Base-by-base conservation (phyloP, 2,888 invertebrate genomes). In the Dicyrtomina minuta region DNA sequence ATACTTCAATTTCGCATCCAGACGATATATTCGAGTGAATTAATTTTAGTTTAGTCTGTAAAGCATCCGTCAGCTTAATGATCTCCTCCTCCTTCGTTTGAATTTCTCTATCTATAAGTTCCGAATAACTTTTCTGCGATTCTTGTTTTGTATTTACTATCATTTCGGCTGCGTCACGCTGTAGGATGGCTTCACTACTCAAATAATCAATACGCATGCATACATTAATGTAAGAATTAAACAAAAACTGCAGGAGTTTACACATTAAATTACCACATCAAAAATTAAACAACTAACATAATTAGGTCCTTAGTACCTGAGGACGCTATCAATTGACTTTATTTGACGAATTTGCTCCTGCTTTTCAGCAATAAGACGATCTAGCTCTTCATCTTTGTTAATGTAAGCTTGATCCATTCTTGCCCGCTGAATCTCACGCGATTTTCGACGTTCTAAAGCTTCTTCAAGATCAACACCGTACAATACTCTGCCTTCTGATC, bases 381-480 rank as follows among this genome's bases (percentile, higher is more conserved):
- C 46, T n/a, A 56, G 17, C n/a, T 56, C 24, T 20, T 44, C 10
- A n/a, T 44, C 33, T 17, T 66, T 56, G 20, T 44, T 39, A 44
- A 53, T 51, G 15, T 43, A 49, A 20, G 43, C 44, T 17, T 24
- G 20, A 41, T 49, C 49, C n/a, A 39, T 26, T 33, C n/a, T 49
- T 2, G 60, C 51, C 22, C 13, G 26, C 22, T 68, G 49, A 2
- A 68, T n/a, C 41, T 68, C 59, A 12, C 17, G 17, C 3, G 49
- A 12, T 27, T 60, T 68, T 12, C 39, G 17, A 27, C 68, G 33
- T 26, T 49, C 46, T 24, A 51, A 51, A 5, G 59, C 49, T 24
- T 20, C 20, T 17, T 68, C 68, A 8, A 68, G 22, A 0, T 68
- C 60, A n/a, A n/a, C 22, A 15, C 68, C 68, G 26, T 56, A 68